Conservation (phyloP, 2,113 vertebrate genomes). For the Fregetta grallaria region DNA sequence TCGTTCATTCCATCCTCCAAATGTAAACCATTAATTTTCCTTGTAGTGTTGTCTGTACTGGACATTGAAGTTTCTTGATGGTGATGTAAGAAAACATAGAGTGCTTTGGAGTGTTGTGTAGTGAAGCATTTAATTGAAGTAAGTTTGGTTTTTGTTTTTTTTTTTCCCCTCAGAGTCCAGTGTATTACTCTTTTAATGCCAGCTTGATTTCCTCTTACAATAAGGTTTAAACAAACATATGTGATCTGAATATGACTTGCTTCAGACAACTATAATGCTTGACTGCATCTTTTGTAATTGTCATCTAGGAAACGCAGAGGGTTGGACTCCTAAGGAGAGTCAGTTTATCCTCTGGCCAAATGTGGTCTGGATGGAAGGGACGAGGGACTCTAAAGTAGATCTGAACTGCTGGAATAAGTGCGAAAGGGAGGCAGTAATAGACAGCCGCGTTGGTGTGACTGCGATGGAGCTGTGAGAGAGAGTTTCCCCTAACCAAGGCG, state of each 20-base stretch:
- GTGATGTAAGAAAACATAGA: constrained; percentile 41
- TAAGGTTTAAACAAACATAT: not conserved
- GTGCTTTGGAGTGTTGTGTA: constrained; percentile 48
- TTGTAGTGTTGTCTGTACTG: constrained; percentile 49
- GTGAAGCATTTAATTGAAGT: constrained; percentile 45
- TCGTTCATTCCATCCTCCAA: not conserved
- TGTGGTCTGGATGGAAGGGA: not conserved
- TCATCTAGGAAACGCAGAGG: not conserved
- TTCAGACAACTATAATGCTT: not conserved
- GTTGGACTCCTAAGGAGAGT: not conserved
- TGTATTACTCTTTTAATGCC: not conserved
- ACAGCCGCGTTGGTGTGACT: not conserved
- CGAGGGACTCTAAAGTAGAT: not conserved
- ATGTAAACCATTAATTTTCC: constrained; percentile 40
- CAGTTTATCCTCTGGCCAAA: not conserved
- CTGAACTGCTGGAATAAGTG: not conserved
- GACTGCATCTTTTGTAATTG: not conserved
- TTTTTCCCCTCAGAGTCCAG: not conserved
- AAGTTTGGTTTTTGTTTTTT: constrained; percentile 25
- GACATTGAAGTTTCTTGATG: constrained; percentile 41
- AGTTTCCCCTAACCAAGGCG: not conserved
- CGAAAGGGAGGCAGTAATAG: not conserved
- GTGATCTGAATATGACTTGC: not conserved
- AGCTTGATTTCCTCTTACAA: not conserved
- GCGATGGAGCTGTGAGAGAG: not conserved